Conservation (phyloP, 2,113 vertebrate genomes). For the Eonycteris spelaea region DNA sequence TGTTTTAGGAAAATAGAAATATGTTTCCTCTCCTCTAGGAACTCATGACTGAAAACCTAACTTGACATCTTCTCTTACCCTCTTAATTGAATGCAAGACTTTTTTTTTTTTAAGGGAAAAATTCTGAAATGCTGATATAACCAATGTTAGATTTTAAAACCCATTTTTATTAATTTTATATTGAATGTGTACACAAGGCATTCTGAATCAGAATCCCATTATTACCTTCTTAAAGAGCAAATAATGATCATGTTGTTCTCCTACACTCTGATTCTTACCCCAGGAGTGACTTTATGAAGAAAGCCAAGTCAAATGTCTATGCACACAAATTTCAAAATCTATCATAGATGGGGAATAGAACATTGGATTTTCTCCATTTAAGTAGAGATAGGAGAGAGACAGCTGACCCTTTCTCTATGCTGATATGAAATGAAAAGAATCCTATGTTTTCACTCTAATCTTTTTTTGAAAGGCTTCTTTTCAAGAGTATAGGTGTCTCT, state of each 20-base stretch:
- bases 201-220: not conserved
- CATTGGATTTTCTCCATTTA: not conserved
- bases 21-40: not conserved
- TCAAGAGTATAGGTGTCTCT: not conserved
- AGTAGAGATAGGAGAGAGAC: not conserved
- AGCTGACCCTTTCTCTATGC: not conserved
- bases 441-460: not conserved
- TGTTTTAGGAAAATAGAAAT: not conserved
- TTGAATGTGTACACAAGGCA: not conserved
- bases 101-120: not conserved
- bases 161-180: not conserved
- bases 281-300: not conserved
- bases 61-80: not conserved
- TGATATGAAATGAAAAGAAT: not conserved
- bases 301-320: not conserved
- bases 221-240: not conserved
- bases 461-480: not conserved
- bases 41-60: not conserved
- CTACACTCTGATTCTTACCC: not conserved
- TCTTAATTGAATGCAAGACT: not conserved
- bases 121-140: not conserved
- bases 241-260: not conserved
- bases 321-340: not conserved
- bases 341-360: not conserved
- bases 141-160: not conserved